Evolutionary conservation across 2,888 invertebrate species (phyloP), one percentile per base, ranked within the genome.

Genomic region (Watsonalla cultraria): DNA sequence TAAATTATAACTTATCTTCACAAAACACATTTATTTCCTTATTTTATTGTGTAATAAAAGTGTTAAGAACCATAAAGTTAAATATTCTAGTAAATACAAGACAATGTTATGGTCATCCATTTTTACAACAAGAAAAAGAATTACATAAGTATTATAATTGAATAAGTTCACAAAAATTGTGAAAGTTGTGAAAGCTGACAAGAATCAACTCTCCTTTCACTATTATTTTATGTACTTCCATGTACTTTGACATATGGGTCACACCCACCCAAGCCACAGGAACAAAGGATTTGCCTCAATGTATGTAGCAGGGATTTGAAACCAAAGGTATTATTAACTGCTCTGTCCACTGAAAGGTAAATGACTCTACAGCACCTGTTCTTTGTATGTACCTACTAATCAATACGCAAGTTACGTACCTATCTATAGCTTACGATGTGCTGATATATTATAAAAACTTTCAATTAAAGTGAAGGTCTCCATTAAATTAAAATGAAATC

Each of bases 311-410:
- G 68, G 67, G 76, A 82, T 83, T 82, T 76, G 54, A 76, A 82
- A 75, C 73, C 68, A 75, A 72, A 71, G 71, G 66, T 76, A 82
- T 78, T 84, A 82, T 80, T 83, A 84, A 80, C 80, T 79, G 72
- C 67, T 76, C 79, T 70, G 70, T 72, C 72, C 77, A 82, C 75
- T 75, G 80, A 86, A 75, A 86, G 90, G 90, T 89, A 90, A 90
- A 89, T 86, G 90, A 90, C 89, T 83, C 77, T 72, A 75, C 65
- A 84, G 76, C 90, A 90, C 90, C 89, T 90, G 90, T 85, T 86
- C 84, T 82, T 82, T 82, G 81, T 85, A 82, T 70, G 66, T 76
- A 61, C 2, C 5, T 11, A 8, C 8, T 7, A 37, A 37, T 8
- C 8, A 37, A 8, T 42, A 11, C 42, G 11, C 42, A 42, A 8